A percentile compares a stretch with the other conserved stretches of the same genome.
Evolutionary conservation across 1,140 invertebrate genomes (phyloP).

Genomic region (Apis dorsata): DNA sequence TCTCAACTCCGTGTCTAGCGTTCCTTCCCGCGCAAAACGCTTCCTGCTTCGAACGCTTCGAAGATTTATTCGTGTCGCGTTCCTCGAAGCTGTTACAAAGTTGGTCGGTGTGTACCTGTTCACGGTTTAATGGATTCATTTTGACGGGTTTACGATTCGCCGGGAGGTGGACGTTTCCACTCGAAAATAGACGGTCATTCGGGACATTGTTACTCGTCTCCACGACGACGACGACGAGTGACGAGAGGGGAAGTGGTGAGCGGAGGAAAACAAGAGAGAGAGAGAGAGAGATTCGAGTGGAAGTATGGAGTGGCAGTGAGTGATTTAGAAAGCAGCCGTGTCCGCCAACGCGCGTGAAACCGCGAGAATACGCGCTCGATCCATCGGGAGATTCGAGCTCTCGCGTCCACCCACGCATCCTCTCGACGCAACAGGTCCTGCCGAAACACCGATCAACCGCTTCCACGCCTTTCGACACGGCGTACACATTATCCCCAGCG

Average conservation of each 20-base stretch:
- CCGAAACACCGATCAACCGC: constrained; percentile 24
- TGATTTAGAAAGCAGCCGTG: constrained; percentile 71
- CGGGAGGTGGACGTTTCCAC: constrained; percentile 63
- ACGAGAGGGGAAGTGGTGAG: neutral
- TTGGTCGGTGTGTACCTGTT: constrained; percentile 52
- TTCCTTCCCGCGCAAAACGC: neutral
- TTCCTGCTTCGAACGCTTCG: constrained; percentile 16
- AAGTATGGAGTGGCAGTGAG: constrained; percentile 42
- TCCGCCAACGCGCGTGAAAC: constrained; percentile 71
- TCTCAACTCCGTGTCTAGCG: no score
- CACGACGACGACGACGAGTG: neutral
- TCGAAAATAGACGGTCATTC: constrained; percentile 72
- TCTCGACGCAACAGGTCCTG: constrained; percentile 42
- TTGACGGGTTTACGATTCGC: constrained; percentile 62
- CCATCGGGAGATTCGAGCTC: constrained; percentile 65
- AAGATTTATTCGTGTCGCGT: constrained; percentile 23
- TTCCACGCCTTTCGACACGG: no score
- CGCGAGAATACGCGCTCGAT: constrained; percentile 60
- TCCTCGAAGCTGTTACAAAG: constrained; percentile 1
- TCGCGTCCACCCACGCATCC: constrained; percentile 38
- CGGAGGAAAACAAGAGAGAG: constrained; percentile 57
- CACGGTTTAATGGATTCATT: constrained; percentile 63
- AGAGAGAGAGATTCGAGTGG: constrained; percentile 37
- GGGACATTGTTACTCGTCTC: constrained; percentile 63
- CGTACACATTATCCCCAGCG: no score